A percentile compares a stretch with the other conserved stretches of the same genome.
Conservation (phyloP, 2,888 invertebrate genomes). For the Lymantria dispar region DNA sequence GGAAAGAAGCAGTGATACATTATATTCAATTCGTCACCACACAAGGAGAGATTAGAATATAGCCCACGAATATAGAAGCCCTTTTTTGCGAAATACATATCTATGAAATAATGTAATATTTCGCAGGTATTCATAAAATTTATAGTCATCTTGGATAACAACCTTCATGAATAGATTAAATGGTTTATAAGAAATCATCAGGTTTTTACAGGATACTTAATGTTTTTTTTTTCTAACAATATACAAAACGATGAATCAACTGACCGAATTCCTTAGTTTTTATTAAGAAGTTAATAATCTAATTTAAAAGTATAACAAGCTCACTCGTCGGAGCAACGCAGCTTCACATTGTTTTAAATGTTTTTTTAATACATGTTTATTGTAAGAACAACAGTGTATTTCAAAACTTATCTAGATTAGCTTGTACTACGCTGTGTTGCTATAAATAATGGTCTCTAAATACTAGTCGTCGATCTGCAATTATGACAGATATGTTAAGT, state of each 20-base stretch:
- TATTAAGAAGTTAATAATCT: constrained; percentile 13
- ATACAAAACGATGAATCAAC: constrained; percentile 13
- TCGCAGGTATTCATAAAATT: background rate
- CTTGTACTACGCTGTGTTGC: no score
- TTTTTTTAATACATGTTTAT: background rate
- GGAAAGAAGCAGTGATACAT: no score
- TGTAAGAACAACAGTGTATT: background rate
- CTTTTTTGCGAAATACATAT: no score
- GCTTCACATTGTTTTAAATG: no score
- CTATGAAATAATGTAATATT: background rate
- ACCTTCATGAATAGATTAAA: constrained; percentile 17
- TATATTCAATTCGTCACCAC: no score
- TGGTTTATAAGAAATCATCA: constrained; percentile 10
- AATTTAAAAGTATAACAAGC: constrained; percentile 12
- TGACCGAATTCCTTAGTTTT: constrained; percentile 22
- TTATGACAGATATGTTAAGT: no score
- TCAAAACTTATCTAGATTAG: no score
- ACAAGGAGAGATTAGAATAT: no score
- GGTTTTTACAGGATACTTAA: constrained; percentile 16
- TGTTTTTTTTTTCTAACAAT: constrained; percentile 15
- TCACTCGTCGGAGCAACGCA: background rate
- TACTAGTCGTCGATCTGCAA: no score
- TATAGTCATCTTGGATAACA: background rate
- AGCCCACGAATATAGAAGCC: no score
- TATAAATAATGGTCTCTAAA: no score